Conservation (phyloP, 2,113 vertebrate genomes). For the Siniperca chuatsi region DNA sequence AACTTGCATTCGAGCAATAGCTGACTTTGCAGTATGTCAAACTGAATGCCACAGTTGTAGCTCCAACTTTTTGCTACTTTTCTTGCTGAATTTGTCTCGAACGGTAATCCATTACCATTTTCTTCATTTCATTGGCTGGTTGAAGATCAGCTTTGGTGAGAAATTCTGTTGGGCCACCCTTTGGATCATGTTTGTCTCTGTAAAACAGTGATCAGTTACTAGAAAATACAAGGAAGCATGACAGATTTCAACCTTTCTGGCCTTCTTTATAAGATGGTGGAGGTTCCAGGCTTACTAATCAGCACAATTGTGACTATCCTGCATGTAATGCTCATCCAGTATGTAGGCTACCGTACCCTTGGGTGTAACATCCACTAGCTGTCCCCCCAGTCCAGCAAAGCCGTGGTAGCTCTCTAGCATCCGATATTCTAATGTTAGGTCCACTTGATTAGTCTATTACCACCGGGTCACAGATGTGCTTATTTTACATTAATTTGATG, state of each 20-base stretch:
- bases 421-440: too few species aligned
- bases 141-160: constrained; percentile 5
- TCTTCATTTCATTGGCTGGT: background rate
- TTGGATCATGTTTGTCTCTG: background rate
- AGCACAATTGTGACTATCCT: background rate
- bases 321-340: too few species aligned
- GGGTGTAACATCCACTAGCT: too few species aligned
- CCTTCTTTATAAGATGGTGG: too few species aligned
- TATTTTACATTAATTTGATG: too few species aligned
- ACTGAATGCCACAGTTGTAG: background rate
- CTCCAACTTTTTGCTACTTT: background rate
- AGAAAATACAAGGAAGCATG: background rate
- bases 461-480: too few species aligned
- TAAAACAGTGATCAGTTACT: background rate
- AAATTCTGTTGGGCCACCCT: background rate
- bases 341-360: too few species aligned
- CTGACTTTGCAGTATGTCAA: background rate
- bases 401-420: too few species aligned
- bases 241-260: background rate
- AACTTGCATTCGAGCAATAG: background rate
- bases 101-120: constrained; percentile 7
- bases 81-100: background rate
- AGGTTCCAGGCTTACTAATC: background rate
- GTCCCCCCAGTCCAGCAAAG: too few species aligned
- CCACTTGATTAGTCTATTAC: too few species aligned